Base-by-base conservation (phyloP, 2,113 vertebrate species). In the Caranx melampygus region DNA sequence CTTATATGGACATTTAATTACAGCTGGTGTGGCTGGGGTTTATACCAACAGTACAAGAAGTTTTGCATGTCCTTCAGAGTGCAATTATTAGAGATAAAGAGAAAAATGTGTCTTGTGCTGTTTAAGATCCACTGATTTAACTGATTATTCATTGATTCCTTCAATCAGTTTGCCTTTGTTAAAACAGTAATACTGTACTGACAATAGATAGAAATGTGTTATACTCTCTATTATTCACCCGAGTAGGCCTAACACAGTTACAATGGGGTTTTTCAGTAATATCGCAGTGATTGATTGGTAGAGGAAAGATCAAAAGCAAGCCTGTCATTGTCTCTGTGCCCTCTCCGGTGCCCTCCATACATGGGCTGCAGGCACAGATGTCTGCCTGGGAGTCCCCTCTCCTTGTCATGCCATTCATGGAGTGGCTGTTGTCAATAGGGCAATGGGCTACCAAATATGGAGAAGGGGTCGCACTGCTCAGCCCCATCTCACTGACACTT, bases 381-480 rank as follows among this genome's bases (percentile, higher is more conserved):
- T 82, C 87, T 49, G 14, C 26, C 15, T 83, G 79, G 72, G 89
- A 90, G 79, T 91, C 89, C 92, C 88, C 91, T 86, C 85, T 89
- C 79, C 78, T 78, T 80, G 87, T 90, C 84, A 88, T 93, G 95
- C 96, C 96, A 96, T 96, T 96, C 96, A 97, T 96, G 96, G 96
- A 94, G 92, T 90, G 92, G 68, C 93, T 82, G 88, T 90, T 92
- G 88, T 95, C 92, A 88, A 91, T 87, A 92, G 90, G 81, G 94
- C 91, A 84, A 91, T 87, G 82, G 87, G 87, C 85, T 87, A 94
- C 96, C 96, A 97, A 97, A 97, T 96, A 96, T 95, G 95, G 96
- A 94, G 77, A 96, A 91, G 94, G 95, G 92, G 93, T 89, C 91
- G 80, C 90, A 42, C 91, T 55, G 72, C 87, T 83, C 89, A 13